Conservation (phyloP, 1,140 invertebrate genomes). For the Pseudomyrmex dendroicus region DNA sequence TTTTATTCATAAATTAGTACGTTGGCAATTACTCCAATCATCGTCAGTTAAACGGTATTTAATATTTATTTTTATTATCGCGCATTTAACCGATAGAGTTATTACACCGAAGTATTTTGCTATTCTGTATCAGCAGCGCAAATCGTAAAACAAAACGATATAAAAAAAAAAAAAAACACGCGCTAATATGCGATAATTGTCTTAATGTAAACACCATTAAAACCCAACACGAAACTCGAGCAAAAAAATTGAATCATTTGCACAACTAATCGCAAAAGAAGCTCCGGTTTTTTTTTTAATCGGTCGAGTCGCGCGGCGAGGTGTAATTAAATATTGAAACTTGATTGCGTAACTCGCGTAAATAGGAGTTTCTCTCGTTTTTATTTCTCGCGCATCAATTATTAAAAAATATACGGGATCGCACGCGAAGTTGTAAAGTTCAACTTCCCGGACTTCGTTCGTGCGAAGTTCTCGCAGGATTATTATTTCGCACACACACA, state of each 20-base stretch:
- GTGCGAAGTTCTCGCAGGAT: background rate
- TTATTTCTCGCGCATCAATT: conserved; percentile 5
- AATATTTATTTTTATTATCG: background rate
- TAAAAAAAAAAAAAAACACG: background rate
- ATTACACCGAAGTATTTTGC: background rate
- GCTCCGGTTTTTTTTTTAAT: too few relatives aligned
- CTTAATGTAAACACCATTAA: conserved; percentile 21
- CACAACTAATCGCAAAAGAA: background rate
- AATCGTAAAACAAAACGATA: background rate
- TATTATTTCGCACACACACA: background rate
- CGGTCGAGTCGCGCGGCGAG: too few relatives aligned
- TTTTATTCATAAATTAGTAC: background rate
- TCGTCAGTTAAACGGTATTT: background rate
- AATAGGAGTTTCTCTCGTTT: conserved; percentile 1
- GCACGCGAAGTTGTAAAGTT: too few relatives aligned
- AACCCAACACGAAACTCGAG: background rate
- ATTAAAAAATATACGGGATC: conserved; percentile 1
- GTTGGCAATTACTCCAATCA: background rate
- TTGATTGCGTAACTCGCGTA: background rate
- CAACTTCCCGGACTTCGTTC: too few relatives aligned
- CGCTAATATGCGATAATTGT: conserved; percentile 12
- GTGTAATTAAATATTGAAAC: conserved; percentile 11
- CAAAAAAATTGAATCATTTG: conserved; percentile 17
- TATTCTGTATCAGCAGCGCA: background rate
- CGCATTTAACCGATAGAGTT: background rate